Base-by-base conservation (phyloP, 2,888 invertebrate species). In the Axea sp. region DNA sequence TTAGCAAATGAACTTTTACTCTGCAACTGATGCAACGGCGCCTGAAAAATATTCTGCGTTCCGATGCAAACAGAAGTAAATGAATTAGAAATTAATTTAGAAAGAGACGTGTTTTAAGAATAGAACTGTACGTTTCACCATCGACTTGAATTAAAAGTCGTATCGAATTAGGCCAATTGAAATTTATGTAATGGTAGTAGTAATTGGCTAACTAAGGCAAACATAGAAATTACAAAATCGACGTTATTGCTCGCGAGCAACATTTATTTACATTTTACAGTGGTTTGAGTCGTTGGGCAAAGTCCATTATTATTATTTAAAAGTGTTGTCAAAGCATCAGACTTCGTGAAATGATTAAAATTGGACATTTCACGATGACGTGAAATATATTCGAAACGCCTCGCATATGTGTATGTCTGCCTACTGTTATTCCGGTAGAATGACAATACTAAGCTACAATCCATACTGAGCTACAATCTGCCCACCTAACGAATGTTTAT, bases 401-500 rank as follows among this genome's bases (percentile, higher is more conserved):
- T 51, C 26, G 7, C 8, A 31, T 22, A 37, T 24, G 9, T 9
- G 22, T 51, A 17, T 22, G 39, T 17, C 53, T 24, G 39, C 53
- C 53, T 55, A 55, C 53, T 55, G 39, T 39, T 39, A 8, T n/a
- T n/a, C n/a, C n/a, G n/a, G n/a, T n/a, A n/a, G n/a, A n/a, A n/a
- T n/a, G n/a, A n/a, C n/a, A 1, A 19, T 19, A 30, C 3, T 31
- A 22, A 15, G 17, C 5, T 17, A 45, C 51, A 53, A 1, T 26
- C 51, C 53, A 55, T 39, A 55, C 39, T 37, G 26, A 51, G 51
- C 37, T 37, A 51, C 51, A 7, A 14, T 60, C 47, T 60, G 33
- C 60, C 60, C 60, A 60, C 60, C 35, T 30, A 35, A 11, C 19
- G 26, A 39, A 37, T 28, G 30, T 26, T 60, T 60, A 60, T 60